Evolutionary conservation across 2,113 vertebrate species (phyloP), one percentile per base, ranked within the genome.

Genomic region (Suricata suricatta): DNA sequence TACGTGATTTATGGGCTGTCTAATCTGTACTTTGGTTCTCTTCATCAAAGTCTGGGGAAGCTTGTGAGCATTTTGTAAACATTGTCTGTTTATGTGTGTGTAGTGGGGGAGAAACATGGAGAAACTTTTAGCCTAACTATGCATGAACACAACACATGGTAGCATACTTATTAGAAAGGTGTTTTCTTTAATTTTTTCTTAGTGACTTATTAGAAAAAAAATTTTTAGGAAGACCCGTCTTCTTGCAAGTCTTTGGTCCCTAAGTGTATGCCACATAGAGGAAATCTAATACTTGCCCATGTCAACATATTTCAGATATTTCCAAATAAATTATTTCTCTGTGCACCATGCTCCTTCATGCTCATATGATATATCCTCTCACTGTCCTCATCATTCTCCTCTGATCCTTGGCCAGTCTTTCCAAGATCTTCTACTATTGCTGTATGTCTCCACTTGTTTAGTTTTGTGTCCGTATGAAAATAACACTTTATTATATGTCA

Each of bases 401-500:
- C 16, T n/a, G 47, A 81, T 50, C 9, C 19, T 25, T 63, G n/a
- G 8, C 44, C 15, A 57, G 19, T 79, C 44, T 84, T 79, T 50
- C n/a, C 16, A 76, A 90, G 23, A 19, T 64, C 17, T 74, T 81
- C 60, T 17, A 2, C 64, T 89, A 6, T 81, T 57, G 76, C 33
- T 60, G 0, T 79, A 2, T 90, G n/a, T 76, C 16, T 88, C 25
- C 33, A 60, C 87, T 87, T 92, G n/a, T 63, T 72, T 63, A 33
- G 47, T 63, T 97, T 89, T 52, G 11, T n/a, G 31, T 50, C 14
- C n/a, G 13, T 87, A 23, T 72, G 38, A 92, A 87, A 95, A 64
- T 66, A 19, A 3, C 68, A 29, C 41, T 79, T 66, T 72, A 44
- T 95, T 83, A 31, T 82, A 68, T 84, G 8, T 83, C 63, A 63